Evolutionary conservation across 2,797 vertebrate genomes (phyloP).

Genomic region (Anableps anableps): DNA sequence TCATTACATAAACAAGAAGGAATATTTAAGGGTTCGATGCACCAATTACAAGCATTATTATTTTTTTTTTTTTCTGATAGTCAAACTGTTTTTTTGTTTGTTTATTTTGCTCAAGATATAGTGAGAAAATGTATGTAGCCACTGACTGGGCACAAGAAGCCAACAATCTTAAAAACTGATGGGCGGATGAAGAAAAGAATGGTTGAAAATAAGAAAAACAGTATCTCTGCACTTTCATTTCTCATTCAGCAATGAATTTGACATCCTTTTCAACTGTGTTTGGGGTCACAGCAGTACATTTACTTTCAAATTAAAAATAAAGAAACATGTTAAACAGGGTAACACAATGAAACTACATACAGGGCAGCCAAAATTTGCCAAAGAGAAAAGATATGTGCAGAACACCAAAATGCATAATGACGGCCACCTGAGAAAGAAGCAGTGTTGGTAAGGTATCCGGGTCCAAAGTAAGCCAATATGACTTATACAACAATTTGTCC

Average conservation of each 20-base stretch:
- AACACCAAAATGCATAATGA: background rate
- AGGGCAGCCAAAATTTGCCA: background rate
- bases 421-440: background rate
- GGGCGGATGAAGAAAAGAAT: background rate
- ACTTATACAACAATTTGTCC: too few relatives aligned
- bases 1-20: constrained; percentile 48
- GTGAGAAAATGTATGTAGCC: constrained; percentile 6
- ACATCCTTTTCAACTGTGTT: background rate
- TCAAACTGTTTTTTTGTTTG: background rate
- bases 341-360: background rate
- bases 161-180: background rate
- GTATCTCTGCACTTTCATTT: background rate
- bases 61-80: constrained; percentile 3
- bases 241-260: background rate
- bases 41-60: constrained; percentile 35
- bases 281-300: background rate
- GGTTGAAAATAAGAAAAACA: background rate
- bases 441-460: background rate
- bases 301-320: background rate
- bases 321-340: background rate
- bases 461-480: background rate
- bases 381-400: background rate
- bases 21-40: constrained; percentile 54
- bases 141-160: constrained; percentile 9
- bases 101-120: background rate